Evolutionary conservation across 1,140 invertebrate genomes (phyloP).

Genomic region (Drosophila bocqueti): DNA sequence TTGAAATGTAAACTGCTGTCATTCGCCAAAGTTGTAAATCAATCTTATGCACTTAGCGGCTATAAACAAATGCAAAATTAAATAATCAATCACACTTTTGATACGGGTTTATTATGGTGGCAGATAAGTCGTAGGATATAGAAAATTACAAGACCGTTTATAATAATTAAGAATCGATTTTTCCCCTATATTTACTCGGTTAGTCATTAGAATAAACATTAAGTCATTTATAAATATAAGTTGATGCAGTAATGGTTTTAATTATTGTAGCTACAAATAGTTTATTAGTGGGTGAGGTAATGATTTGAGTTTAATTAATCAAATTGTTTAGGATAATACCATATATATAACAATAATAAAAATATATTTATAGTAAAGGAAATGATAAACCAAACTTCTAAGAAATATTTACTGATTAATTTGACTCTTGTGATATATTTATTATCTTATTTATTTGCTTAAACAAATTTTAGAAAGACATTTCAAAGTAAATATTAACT

Average conservation of each 20-base stretch:
- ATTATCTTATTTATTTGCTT: background rate
- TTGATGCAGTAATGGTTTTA: background rate
- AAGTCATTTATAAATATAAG: background rate
- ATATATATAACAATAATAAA: no score
- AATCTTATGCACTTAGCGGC: background rate
- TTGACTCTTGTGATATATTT: background rate
- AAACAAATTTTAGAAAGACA: background rate
- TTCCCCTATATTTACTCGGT: no score
- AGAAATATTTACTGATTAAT: no score
- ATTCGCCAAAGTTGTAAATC: constrained; percentile 12
- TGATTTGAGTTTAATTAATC: background rate
- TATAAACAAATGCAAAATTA: background rate
- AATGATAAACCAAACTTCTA: background rate
- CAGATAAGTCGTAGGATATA: background rate
- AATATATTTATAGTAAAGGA: background rate
- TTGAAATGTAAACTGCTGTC: background rate
- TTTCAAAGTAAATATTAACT: background rate
- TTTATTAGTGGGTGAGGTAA: background rate
- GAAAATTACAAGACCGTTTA: background rate
- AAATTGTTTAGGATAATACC: background rate
- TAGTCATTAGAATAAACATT: constrained; percentile 4
- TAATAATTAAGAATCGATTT: background rate
- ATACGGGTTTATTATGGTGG: constrained; percentile 21
- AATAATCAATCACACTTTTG: background rate
- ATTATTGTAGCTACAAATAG: background rate